Evolutionary conservation across 2,797 vertebrate genomes (phyloP), one percentile per base, ranked within the genome.

Genomic region (Dicrostonyx torquatus): DNA sequence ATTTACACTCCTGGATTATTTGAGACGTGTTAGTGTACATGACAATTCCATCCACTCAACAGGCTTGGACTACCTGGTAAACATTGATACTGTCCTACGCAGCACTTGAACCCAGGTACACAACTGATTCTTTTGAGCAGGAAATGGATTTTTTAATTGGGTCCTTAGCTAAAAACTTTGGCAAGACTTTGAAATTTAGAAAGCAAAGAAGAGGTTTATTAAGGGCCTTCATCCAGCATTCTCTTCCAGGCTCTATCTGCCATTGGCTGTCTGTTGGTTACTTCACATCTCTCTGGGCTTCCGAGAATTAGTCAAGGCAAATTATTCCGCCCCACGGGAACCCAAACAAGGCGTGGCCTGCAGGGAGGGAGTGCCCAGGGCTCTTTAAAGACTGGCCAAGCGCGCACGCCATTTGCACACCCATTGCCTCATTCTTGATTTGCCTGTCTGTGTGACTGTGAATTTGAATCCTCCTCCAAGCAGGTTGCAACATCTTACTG

Each of bases 391-490:
- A 78, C 50, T 88, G 34, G 29, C 76, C 40, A 77, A 37, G 24
- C 88, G 64, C 20, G 18, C 17, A 20, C n/a, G n/a, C 80, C 88
- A 37, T 86, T 70, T 88, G 12, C 80, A 72, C 60, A 76, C 37
- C 70, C 12, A 45, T 50, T 48, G 96, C 60, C 68, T 20, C 37
- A 5, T 75, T 93, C 29, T 79, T 82, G 85, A 70, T 70, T 34
- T 94, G 68, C 68, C 87, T 77, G 5, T 31, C 20, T 48, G n/a
- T 85, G 34, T 75, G 15, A 77, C 22, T 78, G 22, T 24, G 83
- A 76, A 88, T 84, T 55, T 72, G 53, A 96, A 91, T 82, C 87
- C 55, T 96, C 68, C 82, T 96, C 90, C 76, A 48, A 91, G 68
- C 70, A 94, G 64, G 53, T 86, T 93, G 77, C 45, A 95, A 62